A percentile compares a stretch with the other conserved stretches of the same genome.
These are phyloP conservation scores for Trichosurus vulpecula DNA, from an alignment of 2,797 vertebrate genomes.

Conservation along the genomic window DNA sequence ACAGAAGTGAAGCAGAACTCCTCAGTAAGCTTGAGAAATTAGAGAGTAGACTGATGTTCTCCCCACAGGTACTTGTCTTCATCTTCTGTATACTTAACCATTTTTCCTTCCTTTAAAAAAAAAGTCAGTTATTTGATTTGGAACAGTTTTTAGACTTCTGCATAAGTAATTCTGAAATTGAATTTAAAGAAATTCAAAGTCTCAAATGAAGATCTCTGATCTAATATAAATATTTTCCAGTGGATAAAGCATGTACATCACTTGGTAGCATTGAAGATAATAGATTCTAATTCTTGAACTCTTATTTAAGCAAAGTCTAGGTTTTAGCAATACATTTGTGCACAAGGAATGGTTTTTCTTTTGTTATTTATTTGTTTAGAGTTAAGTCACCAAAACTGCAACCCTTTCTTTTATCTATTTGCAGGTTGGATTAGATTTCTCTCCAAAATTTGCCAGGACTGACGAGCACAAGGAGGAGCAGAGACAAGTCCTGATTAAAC, in stretches of 20 bases:
- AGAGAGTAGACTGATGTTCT: not conserved
- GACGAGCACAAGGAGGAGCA: constrained; percentile 92
- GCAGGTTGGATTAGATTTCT: constrained; percentile 97
- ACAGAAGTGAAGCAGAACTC: not conserved
- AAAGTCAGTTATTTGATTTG: not conserved
- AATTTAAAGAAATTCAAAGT: constrained; percentile 43
- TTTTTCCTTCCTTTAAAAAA: not conserved
- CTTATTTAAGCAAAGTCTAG: not conserved
- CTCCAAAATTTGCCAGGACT: constrained; percentile 89
- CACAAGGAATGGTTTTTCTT: not conserved
- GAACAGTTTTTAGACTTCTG: not conserved
- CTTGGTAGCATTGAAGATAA: constrained; percentile 41
- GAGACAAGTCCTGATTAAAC: constrained; percentile 92
- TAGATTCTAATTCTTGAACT: constrained; percentile 16
- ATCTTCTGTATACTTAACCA: not conserved
- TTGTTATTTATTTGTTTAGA: not conserved
- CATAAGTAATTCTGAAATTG: constrained; percentile 10
- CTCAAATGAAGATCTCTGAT: constrained; percentile 22
- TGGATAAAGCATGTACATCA: constrained; percentile 24
- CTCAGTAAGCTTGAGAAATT: not conserved
- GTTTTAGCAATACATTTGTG: not conserved
- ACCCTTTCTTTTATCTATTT: constrained; percentile 50
- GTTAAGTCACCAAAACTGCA: not conserved
- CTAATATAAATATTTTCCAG: constrained; percentile 32
- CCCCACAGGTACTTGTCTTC: not conserved